Evolutionary conservation across 2,797 vertebrate genomes (phyloP).

Genomic region (Danionella dracula): DNA sequence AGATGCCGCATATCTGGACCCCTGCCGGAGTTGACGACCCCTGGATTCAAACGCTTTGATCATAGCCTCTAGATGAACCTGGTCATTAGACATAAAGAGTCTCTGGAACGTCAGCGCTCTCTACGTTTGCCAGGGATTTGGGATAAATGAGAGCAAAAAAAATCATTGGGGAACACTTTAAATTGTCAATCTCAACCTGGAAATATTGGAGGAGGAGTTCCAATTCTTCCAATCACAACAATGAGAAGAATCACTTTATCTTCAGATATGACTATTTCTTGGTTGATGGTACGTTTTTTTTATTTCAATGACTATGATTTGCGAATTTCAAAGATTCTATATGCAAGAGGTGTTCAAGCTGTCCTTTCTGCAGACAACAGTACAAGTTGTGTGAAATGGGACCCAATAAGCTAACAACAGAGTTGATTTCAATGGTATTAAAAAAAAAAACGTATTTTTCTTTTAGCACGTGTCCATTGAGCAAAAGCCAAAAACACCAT

Average conservation of each 20-base stretch:
- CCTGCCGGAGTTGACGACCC: not conserved
- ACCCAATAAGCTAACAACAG: no score
- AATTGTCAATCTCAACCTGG: not conserved
- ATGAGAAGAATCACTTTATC: not conserved
- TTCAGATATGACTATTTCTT: no score
- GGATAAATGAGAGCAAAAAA: constrained; percentile 16
- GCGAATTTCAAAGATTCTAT: no score
- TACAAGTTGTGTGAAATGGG: no score
- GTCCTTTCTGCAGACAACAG: no score
- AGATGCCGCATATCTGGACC: constrained; percentile 7
- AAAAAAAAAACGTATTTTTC: no score
- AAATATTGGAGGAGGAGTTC: constrained; percentile 11
- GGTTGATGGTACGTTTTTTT: no score
- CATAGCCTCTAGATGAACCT: not conserved
- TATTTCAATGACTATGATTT: no score
- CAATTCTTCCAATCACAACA: not conserved
- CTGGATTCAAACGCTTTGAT: constrained; percentile 7
- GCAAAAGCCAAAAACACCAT: no score
- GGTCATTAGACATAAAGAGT: constrained; percentile 11
- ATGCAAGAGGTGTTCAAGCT: no score
- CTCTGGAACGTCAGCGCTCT: not conserved
- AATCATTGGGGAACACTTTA: not conserved
- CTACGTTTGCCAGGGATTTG: not conserved
- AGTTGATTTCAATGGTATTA: no score
- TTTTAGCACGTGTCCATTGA: no score